A percentile compares a stretch with the other conserved stretches of the same genome.
Conservation (phyloP, 1,140 invertebrate genomes). For the Pseudoatta argentina region DNA sequence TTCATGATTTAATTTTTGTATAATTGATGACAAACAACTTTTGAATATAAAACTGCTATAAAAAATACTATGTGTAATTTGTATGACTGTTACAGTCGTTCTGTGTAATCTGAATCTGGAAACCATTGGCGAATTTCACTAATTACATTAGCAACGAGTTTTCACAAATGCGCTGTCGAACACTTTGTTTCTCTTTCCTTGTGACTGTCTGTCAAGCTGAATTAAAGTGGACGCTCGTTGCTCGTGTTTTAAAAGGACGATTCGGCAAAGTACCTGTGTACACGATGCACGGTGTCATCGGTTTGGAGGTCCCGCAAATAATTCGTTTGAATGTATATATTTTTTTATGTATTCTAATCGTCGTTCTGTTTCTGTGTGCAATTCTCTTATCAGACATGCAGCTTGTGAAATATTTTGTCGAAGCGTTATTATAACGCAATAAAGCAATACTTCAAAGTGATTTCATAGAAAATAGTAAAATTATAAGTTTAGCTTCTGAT, state of each 20-base stretch:
- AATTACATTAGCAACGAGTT: constrained; percentile 57
- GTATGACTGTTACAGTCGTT: neutral
- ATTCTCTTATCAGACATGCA: constrained; percentile 1
- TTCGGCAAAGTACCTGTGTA: constrained; percentile 67
- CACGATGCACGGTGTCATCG: constrained; percentile 68
- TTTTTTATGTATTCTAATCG: neutral
- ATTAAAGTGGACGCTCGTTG: constrained; percentile 59
- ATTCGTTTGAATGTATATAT: neutral
- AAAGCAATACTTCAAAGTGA: neutral
- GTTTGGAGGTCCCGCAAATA: constrained; percentile 18
- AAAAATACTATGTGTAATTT: neutral
- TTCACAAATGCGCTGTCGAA: constrained; percentile 53
- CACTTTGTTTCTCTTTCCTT: constrained; percentile 60
- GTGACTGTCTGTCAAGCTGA: constrained; percentile 60
- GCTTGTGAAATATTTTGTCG: neutral
- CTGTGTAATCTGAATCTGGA: constrained; percentile 18
- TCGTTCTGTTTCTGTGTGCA: neutral
- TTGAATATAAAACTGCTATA: neutral
- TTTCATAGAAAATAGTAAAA: neutral
- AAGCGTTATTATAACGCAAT: neutral
- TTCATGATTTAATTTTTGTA: neutral
- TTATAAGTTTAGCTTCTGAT: neutral
- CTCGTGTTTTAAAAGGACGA: constrained; percentile 58
- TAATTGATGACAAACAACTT: neutral
- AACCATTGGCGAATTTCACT: constrained; percentile 29